Conservation (phyloP, 2,797 vertebrate genomes). For the Notoglanidium macrostoma region DNA sequence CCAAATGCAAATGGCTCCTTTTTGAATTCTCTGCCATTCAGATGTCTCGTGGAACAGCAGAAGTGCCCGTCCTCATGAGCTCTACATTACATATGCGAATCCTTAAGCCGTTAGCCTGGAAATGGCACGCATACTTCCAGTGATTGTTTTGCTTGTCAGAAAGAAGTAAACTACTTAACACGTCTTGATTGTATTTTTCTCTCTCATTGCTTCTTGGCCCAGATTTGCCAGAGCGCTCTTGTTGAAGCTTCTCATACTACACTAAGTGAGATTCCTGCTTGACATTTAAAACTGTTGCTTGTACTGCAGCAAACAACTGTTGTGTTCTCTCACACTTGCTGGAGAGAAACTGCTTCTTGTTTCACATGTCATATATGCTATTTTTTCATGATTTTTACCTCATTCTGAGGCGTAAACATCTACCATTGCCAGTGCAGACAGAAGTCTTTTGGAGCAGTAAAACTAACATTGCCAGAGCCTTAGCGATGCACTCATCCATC, state of each 20-base stretch:
- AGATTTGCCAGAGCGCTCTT: constrained; percentile 8
- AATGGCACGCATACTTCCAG: constrained; percentile 18
- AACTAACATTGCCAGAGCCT: constrained; percentile 28
- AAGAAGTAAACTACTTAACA: constrained; percentile 12
- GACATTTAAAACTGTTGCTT: constrained; percentile 3
- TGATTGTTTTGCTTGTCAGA: constrained; percentile 3
- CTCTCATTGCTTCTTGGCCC: not conserved
- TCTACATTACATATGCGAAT: not conserved
- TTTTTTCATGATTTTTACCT: not conserved
- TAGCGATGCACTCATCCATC: constrained; percentile 55
- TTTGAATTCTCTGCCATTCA: constrained; percentile 21
- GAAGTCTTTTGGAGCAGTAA: constrained; percentile 17
- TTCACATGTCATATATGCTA: not conserved
- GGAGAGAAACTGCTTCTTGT: not conserved
- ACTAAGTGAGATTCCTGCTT: not conserved
- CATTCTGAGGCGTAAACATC: not conserved
- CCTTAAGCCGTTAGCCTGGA: not conserved
- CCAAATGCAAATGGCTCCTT: constrained; percentile 36
- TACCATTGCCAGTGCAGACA: not conserved
- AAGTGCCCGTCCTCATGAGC: not conserved
- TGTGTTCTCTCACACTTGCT: not conserved
- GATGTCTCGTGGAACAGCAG: not conserved
- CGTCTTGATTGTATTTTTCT: not conserved
- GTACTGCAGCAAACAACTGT: not conserved
- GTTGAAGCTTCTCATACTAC: not conserved